Evolutionary conservation across 2,113 vertebrate genomes (phyloP), one percentile per base, ranked within the genome.

Genomic region (Oncorhynchus mykiss): DNA sequence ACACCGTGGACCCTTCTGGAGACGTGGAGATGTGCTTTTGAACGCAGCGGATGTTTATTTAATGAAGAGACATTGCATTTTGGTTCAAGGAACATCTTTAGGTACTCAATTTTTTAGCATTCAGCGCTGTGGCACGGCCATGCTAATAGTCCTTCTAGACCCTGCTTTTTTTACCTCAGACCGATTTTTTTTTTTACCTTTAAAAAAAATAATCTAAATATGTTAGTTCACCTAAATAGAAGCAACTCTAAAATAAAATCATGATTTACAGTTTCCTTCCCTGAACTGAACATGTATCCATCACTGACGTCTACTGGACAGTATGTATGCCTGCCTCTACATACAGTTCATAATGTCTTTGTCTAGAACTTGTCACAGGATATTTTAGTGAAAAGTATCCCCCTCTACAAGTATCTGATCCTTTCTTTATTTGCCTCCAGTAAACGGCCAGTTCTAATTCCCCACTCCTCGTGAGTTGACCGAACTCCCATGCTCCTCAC

Each of bases 11-110:
- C 22, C n/a, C 25, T 45, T 24, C n/a, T 64, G n/a, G 27, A 70
- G 67, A 39, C 12, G 39, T 27, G 45, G 31, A 74, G 68, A 73
- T 65, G 45, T 72, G 60, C 75, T 71, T 68, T 25, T 45, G 67
- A 81, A 48, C 67, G 73, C 65, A 27, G 78, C 80, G 51, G 67
- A 83, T 86, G 59, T 82, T 84, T 88, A 79, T 70, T 80, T 74
- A 71, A 80, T 79, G 77, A 79, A 75, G 71, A 78, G 51, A 77
- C 60, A 67, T 81, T 76, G 67, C 67, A 64, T 59, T 76, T 49
- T 72, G 34, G 68, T 74, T 83, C 49, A 88, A 78, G 70, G 77
- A 76, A 80, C 72, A 65, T 71, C 73, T 76, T 45, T 72, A 70
- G 66, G 74, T 81, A 69, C 82, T 86, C 71, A 70, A 70, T 70